Conservation (phyloP, 2,113 vertebrate genomes). For the Polyodon spathula region DNA sequence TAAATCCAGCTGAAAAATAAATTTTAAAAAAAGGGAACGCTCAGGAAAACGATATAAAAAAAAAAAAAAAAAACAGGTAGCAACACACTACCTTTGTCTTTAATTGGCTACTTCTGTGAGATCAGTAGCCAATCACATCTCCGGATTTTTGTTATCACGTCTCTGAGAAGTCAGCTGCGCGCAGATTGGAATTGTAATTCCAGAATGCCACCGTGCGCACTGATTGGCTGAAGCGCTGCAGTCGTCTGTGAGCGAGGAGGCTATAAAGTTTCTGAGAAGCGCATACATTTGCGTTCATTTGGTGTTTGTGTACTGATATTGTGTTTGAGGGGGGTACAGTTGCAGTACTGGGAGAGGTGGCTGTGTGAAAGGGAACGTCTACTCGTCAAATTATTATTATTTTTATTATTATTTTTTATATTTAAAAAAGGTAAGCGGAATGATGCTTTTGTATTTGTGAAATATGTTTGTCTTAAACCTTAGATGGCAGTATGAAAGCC, state of each 20-base stretch:
- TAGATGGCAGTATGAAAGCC: not conserved
- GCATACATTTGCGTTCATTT: not conserved
- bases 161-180: not conserved
- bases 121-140: slow-evolving; percentile 34
- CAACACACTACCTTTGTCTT: slow-evolving; percentile 26
- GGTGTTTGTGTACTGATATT: not conserved
- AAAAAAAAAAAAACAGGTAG: slow-evolving; percentile 20
- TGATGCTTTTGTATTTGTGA: too few relatives aligned
- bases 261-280: slow-evolving; percentile 40
- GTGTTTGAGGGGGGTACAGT: slow-evolving; percentile 21
- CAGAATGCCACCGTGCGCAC: slow-evolving; percentile 11
- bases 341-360: not conserved
- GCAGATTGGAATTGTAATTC: not conserved
- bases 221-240: slow-evolving; percentile 43
- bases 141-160: not conserved
- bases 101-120: slow-evolving; percentile 31
- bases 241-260: slow-evolving; percentile 32
- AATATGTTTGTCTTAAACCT: not conserved
- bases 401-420: slow-evolving; percentile 19
- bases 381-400: slow-evolving; percentile 13
- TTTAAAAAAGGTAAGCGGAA: slow-evolving; percentile 12
- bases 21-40: too few relatives aligned
- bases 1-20: too few relatives aligned
- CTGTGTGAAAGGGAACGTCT: not conserved
- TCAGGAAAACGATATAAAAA: too few relatives aligned